A percentile compares a stretch with the other conserved stretches of the same genome.
Conservation (phyloP, 1,140 invertebrate genomes). For the Trinorchestia longiramus region DNA sequence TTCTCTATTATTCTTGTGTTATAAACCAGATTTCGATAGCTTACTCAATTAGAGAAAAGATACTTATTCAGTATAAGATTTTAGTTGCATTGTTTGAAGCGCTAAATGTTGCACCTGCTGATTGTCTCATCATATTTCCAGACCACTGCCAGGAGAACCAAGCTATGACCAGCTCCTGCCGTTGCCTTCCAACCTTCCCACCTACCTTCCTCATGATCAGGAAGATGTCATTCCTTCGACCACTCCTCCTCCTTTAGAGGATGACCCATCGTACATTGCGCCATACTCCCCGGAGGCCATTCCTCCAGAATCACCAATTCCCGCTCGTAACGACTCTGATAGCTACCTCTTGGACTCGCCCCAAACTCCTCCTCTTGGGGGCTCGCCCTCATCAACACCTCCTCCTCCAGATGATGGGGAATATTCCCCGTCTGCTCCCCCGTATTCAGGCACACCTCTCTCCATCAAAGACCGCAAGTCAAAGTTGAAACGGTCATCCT, state of each 20-base stretch:
- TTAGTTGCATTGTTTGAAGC: neutral
- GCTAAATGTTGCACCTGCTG: neutral
- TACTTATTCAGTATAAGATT: neutral
- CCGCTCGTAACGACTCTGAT: constrained; percentile 55
- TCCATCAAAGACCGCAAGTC: constrained; percentile 44
- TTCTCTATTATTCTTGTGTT: neutral
- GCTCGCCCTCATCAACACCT: constrained; percentile 32
- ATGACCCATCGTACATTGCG: constrained; percentile 24
- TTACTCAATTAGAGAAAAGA: neutral
- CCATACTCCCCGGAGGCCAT: constrained; percentile 43
- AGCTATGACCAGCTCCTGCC: constrained; percentile 53
- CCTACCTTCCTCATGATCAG: neutral
- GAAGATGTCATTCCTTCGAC: constrained; percentile 48
- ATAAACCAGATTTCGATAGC: neutral
- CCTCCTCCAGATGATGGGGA: constrained; percentile 57
- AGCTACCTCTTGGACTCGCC: constrained; percentile 4
- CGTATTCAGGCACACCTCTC: constrained; percentile 50
- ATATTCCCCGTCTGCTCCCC: constrained; percentile 55
- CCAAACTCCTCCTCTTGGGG: constrained; percentile 12
- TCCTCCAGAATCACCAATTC: constrained; percentile 55
- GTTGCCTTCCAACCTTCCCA: constrained; percentile 45
- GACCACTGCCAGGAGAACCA: constrained; percentile 53
- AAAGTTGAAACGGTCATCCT: neutral
- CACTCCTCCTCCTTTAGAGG: constrained; percentile 50
- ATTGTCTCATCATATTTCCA: neutral